Percentiles rank a stretch among this genome's conserved stretches.
Conservation (phyloP, 2,797 vertebrate species). For the Enteromius afrohamiltoni region DNA sequence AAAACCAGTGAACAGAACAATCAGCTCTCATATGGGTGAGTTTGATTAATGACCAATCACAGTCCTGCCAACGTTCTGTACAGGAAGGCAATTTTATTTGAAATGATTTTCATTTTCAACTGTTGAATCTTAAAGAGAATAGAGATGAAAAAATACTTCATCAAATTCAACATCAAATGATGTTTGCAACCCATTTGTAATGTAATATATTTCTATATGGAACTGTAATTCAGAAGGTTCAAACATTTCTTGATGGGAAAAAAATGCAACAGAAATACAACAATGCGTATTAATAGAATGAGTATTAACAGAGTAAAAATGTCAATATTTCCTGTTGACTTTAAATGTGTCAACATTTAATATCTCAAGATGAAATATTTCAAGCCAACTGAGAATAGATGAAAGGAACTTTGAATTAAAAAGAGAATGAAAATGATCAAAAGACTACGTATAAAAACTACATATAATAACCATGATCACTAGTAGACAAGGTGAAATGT, state of each 20-base stretch:
- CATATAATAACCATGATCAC: background rate
- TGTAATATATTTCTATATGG: background rate
- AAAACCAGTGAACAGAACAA: constrained; percentile 35
- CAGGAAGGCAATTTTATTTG: constrained; percentile 56
- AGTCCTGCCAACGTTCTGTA: constrained; percentile 55
- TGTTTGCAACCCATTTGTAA: background rate
- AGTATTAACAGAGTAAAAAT: background rate
- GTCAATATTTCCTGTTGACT: background rate
- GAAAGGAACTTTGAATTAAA: constrained; percentile 30
- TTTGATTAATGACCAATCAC: constrained; percentile 64
- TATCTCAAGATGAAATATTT: no score
- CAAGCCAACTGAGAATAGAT: no score
- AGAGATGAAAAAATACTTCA: background rate
- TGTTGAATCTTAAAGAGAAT: background rate
- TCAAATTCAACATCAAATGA: background rate
- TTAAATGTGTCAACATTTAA: background rate
- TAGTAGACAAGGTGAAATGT: background rate
- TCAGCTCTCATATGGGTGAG: constrained; percentile 29
- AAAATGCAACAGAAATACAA: background rate
- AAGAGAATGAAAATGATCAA: constrained; percentile 14
- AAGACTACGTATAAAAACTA: background rate
- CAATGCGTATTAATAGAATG: background rate
- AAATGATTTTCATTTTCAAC: constrained; percentile 26
- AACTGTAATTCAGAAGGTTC: background rate
- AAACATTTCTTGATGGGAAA: background rate